These are phyloP conservation scores for Volucella zonaria DNA, from an alignment of 2,888 invertebrate genomes.

Conservation along the genomic window DNA sequence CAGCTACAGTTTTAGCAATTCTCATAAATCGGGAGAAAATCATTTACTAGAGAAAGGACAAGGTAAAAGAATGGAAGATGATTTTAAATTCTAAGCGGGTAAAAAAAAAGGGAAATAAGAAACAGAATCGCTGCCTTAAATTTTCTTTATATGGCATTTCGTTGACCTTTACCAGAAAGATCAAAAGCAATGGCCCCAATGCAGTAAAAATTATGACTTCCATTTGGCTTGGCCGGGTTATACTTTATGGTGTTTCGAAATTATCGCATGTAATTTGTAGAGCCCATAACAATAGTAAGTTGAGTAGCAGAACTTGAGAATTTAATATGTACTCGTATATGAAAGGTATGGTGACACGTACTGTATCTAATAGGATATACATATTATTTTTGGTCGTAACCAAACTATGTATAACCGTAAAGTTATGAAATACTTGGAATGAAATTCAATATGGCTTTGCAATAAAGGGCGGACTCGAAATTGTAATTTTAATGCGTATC, in stretches of 20 bases:
- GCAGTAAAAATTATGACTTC: constrained; percentile 16
- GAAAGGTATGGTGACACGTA: neutral
- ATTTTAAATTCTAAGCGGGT: constrained; percentile 12
- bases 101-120: neutral
- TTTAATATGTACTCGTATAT: neutral
- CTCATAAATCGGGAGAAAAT: constrained; percentile 24
- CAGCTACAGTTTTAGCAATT: neutral
- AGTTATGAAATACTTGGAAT: too few species aligned
- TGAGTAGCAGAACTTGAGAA: constrained; percentile 5
- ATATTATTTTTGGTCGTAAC: too few species aligned
- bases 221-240: constrained; percentile 1
- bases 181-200: neutral
- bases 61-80: neutral
- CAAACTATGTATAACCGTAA: too few species aligned
- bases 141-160: neutral
- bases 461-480: too few species aligned
- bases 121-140: neutral
- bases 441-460: too few species aligned
- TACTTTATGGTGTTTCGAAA: neutral
- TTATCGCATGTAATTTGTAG: constrained; percentile 18
- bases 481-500: too few species aligned
- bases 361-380: neutral
- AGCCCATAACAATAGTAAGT: constrained; percentile 18
- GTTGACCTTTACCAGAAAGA: constrained; percentile 4
- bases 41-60: constrained; percentile 30